phyloP scores from a whole-genome alignment of 2,113 vertebrate species.

The Brachypteracias leptosomus region DNA sequence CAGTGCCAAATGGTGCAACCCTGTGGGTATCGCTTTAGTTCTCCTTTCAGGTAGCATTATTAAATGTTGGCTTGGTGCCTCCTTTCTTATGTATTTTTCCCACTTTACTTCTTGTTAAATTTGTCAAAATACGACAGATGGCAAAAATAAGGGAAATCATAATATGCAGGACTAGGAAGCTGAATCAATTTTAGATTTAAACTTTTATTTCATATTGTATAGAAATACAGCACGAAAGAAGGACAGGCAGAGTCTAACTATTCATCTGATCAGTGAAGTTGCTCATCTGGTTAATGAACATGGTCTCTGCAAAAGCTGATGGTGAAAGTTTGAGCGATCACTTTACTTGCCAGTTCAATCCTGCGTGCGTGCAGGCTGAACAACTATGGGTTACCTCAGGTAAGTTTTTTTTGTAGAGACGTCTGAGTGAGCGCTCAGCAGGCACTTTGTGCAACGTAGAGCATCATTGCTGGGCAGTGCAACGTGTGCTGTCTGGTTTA shows the following conservation, averaged over 20 bases:
- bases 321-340: background rate
- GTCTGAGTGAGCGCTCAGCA: background rate
- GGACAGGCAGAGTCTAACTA: fast-evolving
- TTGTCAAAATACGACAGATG: background rate
- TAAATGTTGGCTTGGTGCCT: background rate
- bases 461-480: background rate
- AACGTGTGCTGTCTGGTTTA: background rate
- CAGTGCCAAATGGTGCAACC: background rate
- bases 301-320: background rate
- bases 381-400: background rate
- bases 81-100: background rate
- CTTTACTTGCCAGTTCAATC: fast-evolving
- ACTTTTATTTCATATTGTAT: background rate
- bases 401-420: background rate
- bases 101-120: background rate
- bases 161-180: background rate
- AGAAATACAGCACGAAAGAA: background rate
- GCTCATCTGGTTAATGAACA: background rate
- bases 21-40: background rate
- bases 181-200: background rate
- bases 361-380: fast-evolving
- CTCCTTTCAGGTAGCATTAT: background rate
- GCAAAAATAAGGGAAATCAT: background rate
- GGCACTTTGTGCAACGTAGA: fast-evolving
- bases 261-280: background rate